These are phyloP conservation scores for Melanophora roralis DNA, from an alignment of 2,888 invertebrate genomes.

Conservation along the genomic window DNA sequence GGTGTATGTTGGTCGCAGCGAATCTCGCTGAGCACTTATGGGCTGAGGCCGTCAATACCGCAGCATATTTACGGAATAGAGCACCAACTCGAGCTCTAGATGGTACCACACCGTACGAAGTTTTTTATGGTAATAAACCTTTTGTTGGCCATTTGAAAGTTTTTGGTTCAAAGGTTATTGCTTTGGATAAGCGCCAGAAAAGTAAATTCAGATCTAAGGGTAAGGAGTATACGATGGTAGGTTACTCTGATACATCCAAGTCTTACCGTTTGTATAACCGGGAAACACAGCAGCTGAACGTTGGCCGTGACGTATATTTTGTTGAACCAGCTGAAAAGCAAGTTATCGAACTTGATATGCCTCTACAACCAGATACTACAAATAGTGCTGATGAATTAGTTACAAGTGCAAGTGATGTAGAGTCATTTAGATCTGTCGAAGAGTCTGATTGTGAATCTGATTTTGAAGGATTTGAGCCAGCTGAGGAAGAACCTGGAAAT, in stretches of 20 bases:
- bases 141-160: slow-evolving; percentile 22
- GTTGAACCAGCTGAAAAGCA: neutral
- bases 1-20: slow-evolving; percentile 20
- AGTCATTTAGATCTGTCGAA: neutral
- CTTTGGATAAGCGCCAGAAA: slow-evolving; percentile 16
- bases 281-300: too few species aligned
- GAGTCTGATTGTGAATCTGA: neutral
- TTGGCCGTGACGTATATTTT: too few species aligned
- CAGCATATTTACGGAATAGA: slow-evolving; percentile 43
- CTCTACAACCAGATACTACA: neutral
- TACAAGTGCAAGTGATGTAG: neutral
- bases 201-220: neutral
- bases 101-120: slow-evolving; percentile 47
- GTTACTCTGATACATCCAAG: slow-evolving; percentile 5
- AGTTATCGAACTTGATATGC: neutral
- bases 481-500: too few species aligned
- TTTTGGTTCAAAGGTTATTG: slow-evolving; percentile 42
- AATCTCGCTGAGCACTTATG: slow-evolving; percentile 13
- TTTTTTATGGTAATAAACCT: neutral
- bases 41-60: slow-evolving; percentile 30
- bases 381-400: neutral
- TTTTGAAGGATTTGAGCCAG: neutral
- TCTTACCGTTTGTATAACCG: neutral
- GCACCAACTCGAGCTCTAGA: slow-evolving; percentile 46
- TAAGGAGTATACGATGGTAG: neutral